phyloP scores from a whole-genome alignment of 2,888 invertebrate species.

The Tipula vernalis region DNA sequence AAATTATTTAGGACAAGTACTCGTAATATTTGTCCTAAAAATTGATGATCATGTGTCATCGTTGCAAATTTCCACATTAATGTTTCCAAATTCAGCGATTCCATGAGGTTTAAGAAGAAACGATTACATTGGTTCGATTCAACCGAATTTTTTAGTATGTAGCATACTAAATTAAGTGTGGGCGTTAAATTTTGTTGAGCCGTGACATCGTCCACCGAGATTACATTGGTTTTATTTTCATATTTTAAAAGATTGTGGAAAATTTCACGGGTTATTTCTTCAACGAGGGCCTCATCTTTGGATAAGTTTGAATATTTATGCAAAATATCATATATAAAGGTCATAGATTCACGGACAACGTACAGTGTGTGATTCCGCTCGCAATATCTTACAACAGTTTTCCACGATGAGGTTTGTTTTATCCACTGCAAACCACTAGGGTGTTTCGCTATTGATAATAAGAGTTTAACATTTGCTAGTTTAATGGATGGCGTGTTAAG shows the following conservation, averaged over 20 bases:
- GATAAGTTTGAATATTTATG: constrained; percentile 38
- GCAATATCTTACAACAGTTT: constrained; percentile 47
- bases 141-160: constrained; percentile 40
- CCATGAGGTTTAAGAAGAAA: constrained; percentile 28
- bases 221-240: constrained; percentile 28
- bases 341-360: constrained; percentile 51
- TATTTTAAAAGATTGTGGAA: constrained; percentile 21
- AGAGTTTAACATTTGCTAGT: constrained; percentile 52
- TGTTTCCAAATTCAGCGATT: constrained; percentile 27
- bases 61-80: constrained; percentile 30
- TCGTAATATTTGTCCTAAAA: constrained; percentile 25
- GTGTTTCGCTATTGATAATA: constrained; percentile 46
- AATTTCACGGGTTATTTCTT: constrained; percentile 42
- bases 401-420: constrained; percentile 49
- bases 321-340: constrained; percentile 47
- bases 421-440: constrained; percentile 53
- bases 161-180: constrained; percentile 42
- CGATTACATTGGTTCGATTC: constrained; percentile 34
- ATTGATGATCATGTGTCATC: constrained; percentile 30
- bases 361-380: constrained; percentile 58
- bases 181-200: constrained; percentile 42
- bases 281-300: constrained; percentile 40
- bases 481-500: constrained; percentile 46
- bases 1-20: constrained; percentile 13
- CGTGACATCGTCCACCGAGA: constrained; percentile 38